phyloP scores from a whole-genome alignment of 1,140 invertebrate genomes.

The Trachymyrmex cornetzi region DNA sequence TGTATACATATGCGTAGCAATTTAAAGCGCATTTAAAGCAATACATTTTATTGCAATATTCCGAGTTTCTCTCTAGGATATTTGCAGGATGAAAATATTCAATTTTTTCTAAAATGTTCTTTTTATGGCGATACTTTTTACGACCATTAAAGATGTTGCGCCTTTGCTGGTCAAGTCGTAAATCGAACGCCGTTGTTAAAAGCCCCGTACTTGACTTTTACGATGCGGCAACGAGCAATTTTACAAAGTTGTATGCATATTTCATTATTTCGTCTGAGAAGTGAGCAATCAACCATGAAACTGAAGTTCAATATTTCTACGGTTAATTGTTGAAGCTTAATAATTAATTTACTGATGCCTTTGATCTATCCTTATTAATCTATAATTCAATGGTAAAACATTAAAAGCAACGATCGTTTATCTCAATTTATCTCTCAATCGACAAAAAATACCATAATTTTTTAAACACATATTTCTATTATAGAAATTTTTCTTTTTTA shows the following conservation, averaged over 20 bases:
- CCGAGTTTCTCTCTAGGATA: background rate
- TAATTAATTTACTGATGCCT: background rate
- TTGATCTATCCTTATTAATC: background rate
- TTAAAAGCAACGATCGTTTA: background rate
- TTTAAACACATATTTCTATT: background rate
- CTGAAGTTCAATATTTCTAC: background rate
- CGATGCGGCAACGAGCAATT: constrained; percentile 49
- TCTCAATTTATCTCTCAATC: background rate
- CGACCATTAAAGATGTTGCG: constrained; percentile 20
- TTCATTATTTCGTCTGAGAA: constrained; percentile 37
- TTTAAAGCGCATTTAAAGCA: constrained; percentile 5
- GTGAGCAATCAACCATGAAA: constrained; percentile 35
- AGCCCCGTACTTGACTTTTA: constrained; percentile 58
- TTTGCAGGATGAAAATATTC: background rate
- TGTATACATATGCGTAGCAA: background rate
- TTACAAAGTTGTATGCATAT: constrained; percentile 42
- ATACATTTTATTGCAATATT: background rate
- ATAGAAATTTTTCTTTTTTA: background rate
- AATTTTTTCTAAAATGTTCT: constrained; percentile 4
- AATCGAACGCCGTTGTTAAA: constrained; percentile 28
- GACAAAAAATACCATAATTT: background rate
- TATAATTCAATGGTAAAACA: background rate
- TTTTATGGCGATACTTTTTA: constrained; percentile 23
- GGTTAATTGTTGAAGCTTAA: background rate
- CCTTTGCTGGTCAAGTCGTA: background rate